Base-by-base conservation (phyloP, 2,888 invertebrate species). In the Balanococcus diminutus region DNA sequence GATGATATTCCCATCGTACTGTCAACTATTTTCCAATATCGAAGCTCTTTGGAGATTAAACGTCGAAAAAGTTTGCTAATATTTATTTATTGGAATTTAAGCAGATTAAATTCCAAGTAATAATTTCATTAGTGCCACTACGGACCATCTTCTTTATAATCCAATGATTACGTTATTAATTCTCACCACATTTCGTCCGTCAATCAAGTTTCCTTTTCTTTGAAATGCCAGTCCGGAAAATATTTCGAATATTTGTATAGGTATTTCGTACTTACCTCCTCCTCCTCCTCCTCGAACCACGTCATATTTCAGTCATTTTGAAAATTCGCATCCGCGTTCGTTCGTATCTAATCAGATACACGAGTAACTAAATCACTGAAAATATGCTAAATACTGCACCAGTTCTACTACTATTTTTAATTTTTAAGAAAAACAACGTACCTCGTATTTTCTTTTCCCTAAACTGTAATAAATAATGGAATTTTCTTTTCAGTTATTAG, bases 31-130 rank as follows among this genome's bases (percentile, higher is more conserved):
- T 75, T 75, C 32, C 75, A 75, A 75, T 75, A 75, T 32, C 75
- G 14, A 32, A 31, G 32, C 16, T 32, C 32, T 32, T 75, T 75
- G 75, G 75, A 75, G 75, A 32, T 75, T 75, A 75, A 75, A 75
- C 32, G 75, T 75, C 75, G 75, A 36, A 75, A 75, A 75, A 32
- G 75, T 75, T 75, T 25, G 75, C 32, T 75, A 32, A 75, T 75
- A 75, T 75, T 75, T 75, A 32, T 75, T 75, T 75, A 75, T 32
- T 31, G 75, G 75, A 75, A 32, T 75, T 75, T 75, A 75, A 75
- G 75, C 75, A 32, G 75, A 75, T 75, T 75, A 75, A 75, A 75
- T 32, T 75, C 32, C 6, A 32, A 75, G 32, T 75, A 75, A 75
- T 75, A 75, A 75, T 75, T 75, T 75, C 75, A 75, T 75, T 75